Base-by-base conservation (phyloP, 2,797 vertebrate genomes). In the Odontamblyopus lacepedii region DNA sequence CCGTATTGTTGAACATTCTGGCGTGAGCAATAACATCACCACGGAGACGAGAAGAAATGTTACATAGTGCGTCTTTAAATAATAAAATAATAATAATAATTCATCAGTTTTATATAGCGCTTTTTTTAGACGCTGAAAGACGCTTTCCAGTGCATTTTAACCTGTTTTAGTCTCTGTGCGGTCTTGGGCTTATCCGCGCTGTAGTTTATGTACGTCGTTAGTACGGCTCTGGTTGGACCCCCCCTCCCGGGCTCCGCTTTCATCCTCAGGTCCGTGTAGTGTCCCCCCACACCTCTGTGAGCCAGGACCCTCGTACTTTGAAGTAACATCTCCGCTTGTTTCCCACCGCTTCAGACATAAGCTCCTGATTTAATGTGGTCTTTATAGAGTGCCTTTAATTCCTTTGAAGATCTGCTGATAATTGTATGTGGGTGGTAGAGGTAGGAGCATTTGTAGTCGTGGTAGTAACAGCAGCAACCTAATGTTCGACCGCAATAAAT, bases 251-350 rank as follows among this genome's bases (percentile, higher is more conserved):
- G 35, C 35, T 8, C 35, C 82, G 76, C 88, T 92, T 91, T 92
- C 85, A 92, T 91, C 85, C 82, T 72, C 82, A 85, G 82, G 88
- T 92, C 91, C 86, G 88, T 90, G 86, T 92, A 90, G 89, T 89
- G 88, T 92, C 89, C 87, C 73, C 74, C 72, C 83, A 81, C 89
- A 92, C 87, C 84, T 90, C 90, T 87, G 86, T 91, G 82, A 91
- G 88, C 87, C 85, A 86, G 74, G 78, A 84, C 86, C 75, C 83
- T 74, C 27, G 3, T 38, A 7, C 9, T 93, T 92, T 93, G 89
- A 92, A 90, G 89, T 38, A 75, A 83, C 71, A 71, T 82, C 83
- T 87, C 91, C 84, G 86, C 86, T 87, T 74, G 88, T 92, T 83
- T 41, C 35, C 78, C 83, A 89, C 87, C 83, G 83, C 74, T 89